These are phyloP conservation scores for Platycercus adscitus DNA, from an alignment of 2,113 vertebrate genomes.

Conservation along the genomic window DNA sequence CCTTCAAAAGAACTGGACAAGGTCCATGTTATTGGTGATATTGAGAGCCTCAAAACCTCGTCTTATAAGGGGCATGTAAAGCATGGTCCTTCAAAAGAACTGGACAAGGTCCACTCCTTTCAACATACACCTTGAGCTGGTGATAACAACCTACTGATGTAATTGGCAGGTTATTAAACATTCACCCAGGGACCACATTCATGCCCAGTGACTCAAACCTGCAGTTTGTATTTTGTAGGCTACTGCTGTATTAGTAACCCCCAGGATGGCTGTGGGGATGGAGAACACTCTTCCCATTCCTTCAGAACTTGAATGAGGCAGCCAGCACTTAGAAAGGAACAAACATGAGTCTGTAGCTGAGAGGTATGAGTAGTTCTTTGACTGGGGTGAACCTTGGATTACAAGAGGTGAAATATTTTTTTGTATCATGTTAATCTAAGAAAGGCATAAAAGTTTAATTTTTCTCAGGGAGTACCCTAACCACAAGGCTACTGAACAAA, in stretches of 20 bases:
- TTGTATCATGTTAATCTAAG: neutral
- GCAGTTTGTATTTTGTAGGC: neutral
- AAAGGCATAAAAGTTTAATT: neutral
- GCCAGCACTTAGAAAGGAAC: neutral
- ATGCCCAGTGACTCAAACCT: neutral
- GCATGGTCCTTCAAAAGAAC: neutral
- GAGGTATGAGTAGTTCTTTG: neutral
- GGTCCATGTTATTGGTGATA: neutral
- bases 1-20: neutral
- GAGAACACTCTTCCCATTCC: neutral
- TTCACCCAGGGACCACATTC: fast-evolving
- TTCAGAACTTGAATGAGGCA: neutral
- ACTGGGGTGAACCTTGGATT: neutral
- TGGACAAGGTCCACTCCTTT: neutral
- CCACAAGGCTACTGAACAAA: neutral
- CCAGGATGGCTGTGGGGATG: neutral
- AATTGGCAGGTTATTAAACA: neutral
- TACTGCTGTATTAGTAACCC: neutral
- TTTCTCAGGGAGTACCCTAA: neutral
- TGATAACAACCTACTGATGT: neutral
- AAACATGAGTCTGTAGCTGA: neutral
- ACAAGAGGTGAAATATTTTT: neutral
- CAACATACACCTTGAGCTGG: neutral
- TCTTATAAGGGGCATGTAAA: neutral
- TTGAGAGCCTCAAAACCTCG: neutral